phyloP scores from a whole-genome alignment of 2,888 invertebrate genomes.

The Silvanus unidentatus region DNA sequence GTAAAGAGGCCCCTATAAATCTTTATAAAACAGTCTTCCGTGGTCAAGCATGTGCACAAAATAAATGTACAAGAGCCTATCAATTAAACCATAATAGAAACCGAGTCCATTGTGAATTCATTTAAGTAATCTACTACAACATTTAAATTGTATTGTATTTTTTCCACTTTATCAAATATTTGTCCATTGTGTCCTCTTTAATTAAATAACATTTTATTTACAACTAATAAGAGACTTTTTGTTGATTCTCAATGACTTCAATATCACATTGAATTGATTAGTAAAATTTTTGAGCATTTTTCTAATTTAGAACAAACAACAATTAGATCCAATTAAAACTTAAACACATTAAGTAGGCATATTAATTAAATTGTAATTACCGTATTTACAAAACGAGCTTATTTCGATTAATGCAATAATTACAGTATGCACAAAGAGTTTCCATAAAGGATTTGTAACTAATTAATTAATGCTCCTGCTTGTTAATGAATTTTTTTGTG shows the following conservation, averaged over 20 bases:
- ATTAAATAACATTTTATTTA: too few species aligned
- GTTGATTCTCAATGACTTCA: too few species aligned
- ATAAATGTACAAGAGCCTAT: too few species aligned
- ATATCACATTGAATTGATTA: too few species aligned
- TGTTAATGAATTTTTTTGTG: too few species aligned
- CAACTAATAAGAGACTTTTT: too few species aligned
- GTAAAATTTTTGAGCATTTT: too few species aligned
- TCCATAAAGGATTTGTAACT: conserved; percentile 14
- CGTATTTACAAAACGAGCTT: conserved; percentile 23
- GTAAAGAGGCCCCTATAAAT: too few species aligned
- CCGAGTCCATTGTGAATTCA: conserved; percentile 25
- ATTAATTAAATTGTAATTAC: conserved; percentile 25
- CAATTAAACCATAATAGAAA: conserved; percentile 8
- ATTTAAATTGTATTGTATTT: conserved; percentile 22
- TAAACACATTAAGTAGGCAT: conserved; percentile 13
- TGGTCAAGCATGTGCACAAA: too few species aligned
- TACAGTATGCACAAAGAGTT: conserved; percentile 9
- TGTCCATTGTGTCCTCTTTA: too few species aligned
- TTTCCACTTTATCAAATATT: conserved; percentile 8
- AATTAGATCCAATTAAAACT: conserved; percentile 18
- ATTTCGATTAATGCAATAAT: conserved; percentile 25
- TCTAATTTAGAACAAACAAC: conserved; percentile 4
- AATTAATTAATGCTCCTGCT: background rate
- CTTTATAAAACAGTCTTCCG: too few species aligned
- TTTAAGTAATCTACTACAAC: conserved; percentile 21